Base-by-base conservation (phyloP, 2,113 vertebrate genomes). In the Ammodytes marinus region DNA sequence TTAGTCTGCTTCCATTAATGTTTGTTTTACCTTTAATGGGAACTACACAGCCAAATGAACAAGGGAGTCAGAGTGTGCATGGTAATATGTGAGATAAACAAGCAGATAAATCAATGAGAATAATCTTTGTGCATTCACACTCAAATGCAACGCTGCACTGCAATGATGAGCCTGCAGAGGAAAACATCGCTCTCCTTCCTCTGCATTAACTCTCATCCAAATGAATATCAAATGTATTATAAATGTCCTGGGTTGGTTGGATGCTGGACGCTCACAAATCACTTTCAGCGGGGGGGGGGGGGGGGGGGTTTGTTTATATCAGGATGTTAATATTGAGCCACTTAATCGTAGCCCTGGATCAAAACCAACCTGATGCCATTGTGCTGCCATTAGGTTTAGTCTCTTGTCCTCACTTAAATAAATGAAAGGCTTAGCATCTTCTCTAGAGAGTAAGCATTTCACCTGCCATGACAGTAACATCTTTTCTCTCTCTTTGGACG, bases 201-300 rank as follows among this genome's bases (percentile, higher is more conserved):
- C 72, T 84, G 64, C 27, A 52, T 89, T 82, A 88, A 27, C 86
- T 87, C 42, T 61, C 8, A 82, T 87, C 80, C 69, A 82, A 80
- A 90, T 88, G 15, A 64, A 8, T 50, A 61, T 85, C 59, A 78
- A 78, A 85, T 67, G 55, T 47, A 59, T 78, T 86, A 39, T 89
- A 76, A 83, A 88, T 90, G 53, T 50, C 67, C 60, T 52, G 57
- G 12, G 67, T 77, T 61, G 12, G 67, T 77, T 61, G 77, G 66
- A 65, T 45, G 63, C 65, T 37, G 43, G 53, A 47, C 46, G 2
- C 61, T 82, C 89, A 83, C 69, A 71, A 78, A 77, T 81, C 27
- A 65, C 78, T 84, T 73, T 77, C 11, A 78, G 86, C 65, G 58
- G 8, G 55, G n/a, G n/a, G 58, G 8, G 55, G 58, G 8, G 55